These are phyloP conservation scores for Aselliscus stoliczkanus DNA, from an alignment of 2,797 vertebrate genomes.

Conservation along the genomic window DNA sequence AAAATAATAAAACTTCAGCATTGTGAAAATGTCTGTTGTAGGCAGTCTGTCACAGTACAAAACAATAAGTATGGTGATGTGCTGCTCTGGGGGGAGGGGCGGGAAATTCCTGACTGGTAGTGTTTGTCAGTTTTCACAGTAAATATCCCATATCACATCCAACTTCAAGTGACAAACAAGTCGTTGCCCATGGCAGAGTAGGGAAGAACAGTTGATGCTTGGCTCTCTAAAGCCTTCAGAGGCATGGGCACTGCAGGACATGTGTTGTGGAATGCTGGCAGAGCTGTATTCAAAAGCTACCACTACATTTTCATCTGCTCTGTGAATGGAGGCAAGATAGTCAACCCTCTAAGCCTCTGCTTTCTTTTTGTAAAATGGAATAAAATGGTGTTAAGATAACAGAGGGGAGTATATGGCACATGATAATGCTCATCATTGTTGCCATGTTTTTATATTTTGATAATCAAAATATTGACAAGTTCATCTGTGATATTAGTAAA, in stretches of 20 bases:
- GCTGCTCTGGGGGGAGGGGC: neutral
- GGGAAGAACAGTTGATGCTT: fast-evolving
- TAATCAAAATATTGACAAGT: neutral
- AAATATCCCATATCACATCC: neutral
- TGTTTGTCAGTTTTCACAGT: neutral
- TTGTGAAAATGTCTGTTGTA: neutral
- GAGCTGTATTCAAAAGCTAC: neutral
- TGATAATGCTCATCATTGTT: neutral
- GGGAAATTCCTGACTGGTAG: neutral
- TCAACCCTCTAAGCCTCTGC: neutral
- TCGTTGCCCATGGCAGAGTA: neutral
- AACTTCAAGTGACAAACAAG: neutral
- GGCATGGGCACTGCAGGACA: no score
- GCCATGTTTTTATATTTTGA: neutral
- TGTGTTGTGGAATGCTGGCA: neutral
- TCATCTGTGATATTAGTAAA: neutral
- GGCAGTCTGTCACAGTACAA: neutral
- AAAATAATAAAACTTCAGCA: conserved; percentile 22
- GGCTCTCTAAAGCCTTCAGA: neutral
- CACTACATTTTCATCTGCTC: neutral
- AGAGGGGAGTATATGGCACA: no score
- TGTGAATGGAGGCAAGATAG: neutral
- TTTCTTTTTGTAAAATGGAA: neutral
- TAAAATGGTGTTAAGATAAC: neutral
- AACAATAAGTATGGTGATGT: neutral